Evolutionary conservation across 2,888 invertebrate species (phyloP).

Genomic region (Brachyopa scutellaris): DNA sequence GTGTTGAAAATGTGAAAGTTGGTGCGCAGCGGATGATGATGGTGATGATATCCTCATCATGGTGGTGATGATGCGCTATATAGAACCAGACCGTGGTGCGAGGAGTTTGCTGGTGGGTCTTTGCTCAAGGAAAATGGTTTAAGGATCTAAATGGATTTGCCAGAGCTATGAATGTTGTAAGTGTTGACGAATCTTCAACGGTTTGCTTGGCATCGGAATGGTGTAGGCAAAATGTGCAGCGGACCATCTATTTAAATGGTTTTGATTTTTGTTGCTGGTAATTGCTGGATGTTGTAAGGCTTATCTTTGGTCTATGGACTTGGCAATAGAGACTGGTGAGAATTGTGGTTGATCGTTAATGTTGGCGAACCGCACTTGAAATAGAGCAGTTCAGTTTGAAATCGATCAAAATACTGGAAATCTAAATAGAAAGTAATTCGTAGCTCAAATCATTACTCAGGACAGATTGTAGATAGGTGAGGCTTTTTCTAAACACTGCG

Average conservation of each 20-base stretch:
- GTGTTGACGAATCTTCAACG: background rate
- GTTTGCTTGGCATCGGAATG: background rate
- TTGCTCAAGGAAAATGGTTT: background rate
- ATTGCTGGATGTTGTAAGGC: no score
- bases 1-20: constrained; percentile 23
- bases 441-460: no score
- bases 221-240: background rate
- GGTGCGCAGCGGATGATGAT: constrained; percentile 42
- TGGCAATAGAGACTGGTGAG: no score
- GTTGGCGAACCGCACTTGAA: no score
- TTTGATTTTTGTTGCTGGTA: no score
- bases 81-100: background rate
- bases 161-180: background rate
- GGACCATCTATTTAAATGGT: background rate
- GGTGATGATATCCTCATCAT: constrained; percentile 32
- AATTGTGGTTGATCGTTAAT: no score
- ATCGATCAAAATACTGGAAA: no score
- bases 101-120: background rate
- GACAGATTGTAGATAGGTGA: no score
- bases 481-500: no score
- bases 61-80: background rate
- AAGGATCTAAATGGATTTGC: constrained; percentile 2
- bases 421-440: no score
- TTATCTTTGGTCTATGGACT: no score
- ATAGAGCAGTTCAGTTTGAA: no score